A percentile compares a stretch with the other conserved stretches of the same genome.
phyloP scores from a whole-genome alignment of 2,888 invertebrate genomes.

The Drosophila diplacantha region DNA sequence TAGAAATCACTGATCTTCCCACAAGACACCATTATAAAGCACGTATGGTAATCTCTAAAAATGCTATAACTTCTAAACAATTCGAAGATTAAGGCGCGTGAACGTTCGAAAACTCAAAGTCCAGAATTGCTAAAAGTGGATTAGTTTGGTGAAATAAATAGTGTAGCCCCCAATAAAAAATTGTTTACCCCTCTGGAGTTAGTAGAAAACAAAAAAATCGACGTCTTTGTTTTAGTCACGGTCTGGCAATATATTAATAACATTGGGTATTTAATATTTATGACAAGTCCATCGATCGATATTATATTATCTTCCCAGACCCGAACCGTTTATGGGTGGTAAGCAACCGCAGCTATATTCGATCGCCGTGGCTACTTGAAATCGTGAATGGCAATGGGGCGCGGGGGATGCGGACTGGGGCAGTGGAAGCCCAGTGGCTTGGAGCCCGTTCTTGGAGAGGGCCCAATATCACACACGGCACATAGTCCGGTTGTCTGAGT shows the following conservation, averaged over 20 bases:
- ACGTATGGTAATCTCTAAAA: slow-evolving; percentile 16
- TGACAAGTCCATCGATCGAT: slow-evolving; percentile 65
- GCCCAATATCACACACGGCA: slow-evolving; percentile 37
- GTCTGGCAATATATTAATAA: slow-evolving; percentile 38
- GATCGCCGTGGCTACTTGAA: slow-evolving; percentile 54
- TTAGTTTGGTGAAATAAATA: slow-evolving; percentile 5
- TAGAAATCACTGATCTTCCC: slow-evolving; percentile 8
- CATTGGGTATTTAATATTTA: slow-evolving; percentile 64
- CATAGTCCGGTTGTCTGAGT: slow-evolving; percentile 32
- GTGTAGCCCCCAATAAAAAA: slow-evolving; percentile 3
- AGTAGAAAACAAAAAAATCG: not conserved
- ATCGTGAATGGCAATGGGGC: slow-evolving; percentile 25
- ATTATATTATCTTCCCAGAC: slow-evolving; percentile 61
- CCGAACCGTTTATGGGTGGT: slow-evolving; percentile 53
- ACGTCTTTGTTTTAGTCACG: slow-evolving; percentile 26
- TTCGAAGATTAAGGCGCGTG: slow-evolving; percentile 7
- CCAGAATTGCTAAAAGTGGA: slow-evolving; percentile 8
- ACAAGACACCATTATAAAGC: slow-evolving; percentile 6
- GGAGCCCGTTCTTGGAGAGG: slow-evolving; percentile 27
- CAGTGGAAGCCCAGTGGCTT: slow-evolving; percentile 10
- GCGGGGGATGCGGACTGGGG: slow-evolving; percentile 11
- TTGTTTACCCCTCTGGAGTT: slow-evolving; percentile 25
- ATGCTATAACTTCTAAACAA: not conserved
- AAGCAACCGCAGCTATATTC: slow-evolving; percentile 48
- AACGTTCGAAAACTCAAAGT: slow-evolving; percentile 13